Evolutionary conservation across 2,888 invertebrate genomes (phyloP).

Genomic region (Argynnis bischoffii): DNA sequence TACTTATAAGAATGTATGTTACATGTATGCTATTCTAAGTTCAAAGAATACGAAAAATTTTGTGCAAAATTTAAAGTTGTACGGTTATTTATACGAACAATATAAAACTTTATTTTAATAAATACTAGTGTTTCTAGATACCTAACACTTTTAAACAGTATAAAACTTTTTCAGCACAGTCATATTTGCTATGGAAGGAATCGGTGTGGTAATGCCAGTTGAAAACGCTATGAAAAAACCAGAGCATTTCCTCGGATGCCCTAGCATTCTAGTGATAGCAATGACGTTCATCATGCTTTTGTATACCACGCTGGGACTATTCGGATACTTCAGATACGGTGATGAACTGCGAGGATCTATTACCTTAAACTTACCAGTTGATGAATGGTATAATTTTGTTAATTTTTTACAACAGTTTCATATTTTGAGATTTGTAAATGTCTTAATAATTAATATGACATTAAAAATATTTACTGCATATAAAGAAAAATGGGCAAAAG

Average conservation of each 20-base stretch:
- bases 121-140: background rate
- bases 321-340: conserved; percentile 94
- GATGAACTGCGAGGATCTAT: conserved; percentile 87
- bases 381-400: conserved; percentile 80
- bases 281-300: conserved; percentile 90
- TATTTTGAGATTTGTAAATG: too few relatives aligned
- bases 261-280: conserved; percentile 91
- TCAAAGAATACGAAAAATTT: too few relatives aligned
- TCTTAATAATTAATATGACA: too few relatives aligned
- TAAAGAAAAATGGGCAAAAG: too few relatives aligned
- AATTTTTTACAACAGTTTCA: too few relatives aligned
- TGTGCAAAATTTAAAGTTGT: too few relatives aligned
- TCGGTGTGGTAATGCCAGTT: conserved; percentile 95
- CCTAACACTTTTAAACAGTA: too few relatives aligned
- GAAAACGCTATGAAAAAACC: conserved; percentile 95
- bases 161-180: conserved; percentile 85
- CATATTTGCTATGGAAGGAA: conserved; percentile 98
- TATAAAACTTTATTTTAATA: background rate
- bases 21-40: too few relatives aligned
- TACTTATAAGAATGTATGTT: too few relatives aligned
- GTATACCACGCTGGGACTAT: conserved; percentile 92
- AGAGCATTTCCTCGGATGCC: conserved; percentile 89
- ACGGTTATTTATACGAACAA: background rate
- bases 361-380: conserved; percentile 90
- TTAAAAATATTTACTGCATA: too few relatives aligned